Evolutionary conservation across 2,113 vertebrate genomes (phyloP).

Genomic region (Protobothrops mucrosquamatus): DNA sequence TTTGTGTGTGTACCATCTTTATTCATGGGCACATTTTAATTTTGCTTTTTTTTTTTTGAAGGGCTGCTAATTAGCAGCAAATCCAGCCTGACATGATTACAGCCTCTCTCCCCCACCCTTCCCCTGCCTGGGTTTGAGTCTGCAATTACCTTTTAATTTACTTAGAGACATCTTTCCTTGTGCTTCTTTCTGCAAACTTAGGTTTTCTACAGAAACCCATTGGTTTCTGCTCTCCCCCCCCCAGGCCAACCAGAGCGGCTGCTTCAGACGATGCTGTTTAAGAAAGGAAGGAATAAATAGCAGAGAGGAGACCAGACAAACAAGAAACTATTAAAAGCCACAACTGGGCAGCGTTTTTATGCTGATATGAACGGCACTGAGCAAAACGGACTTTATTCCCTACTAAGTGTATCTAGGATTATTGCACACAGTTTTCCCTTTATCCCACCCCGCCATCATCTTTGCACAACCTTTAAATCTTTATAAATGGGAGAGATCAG

Average conservation of each 20-base stretch:
- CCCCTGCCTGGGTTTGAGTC: background rate
- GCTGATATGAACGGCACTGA: background rate
- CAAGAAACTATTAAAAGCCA: background rate
- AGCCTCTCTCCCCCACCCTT: background rate
- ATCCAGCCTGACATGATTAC: conserved; percentile 27
- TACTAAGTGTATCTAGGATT: background rate
- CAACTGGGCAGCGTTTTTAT: background rate
- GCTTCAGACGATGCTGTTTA: background rate
- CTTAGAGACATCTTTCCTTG: background rate
- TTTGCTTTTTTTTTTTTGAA: no score
- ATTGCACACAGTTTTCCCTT: no score
- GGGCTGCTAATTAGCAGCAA: conserved; percentile 23
- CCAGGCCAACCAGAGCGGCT: background rate
- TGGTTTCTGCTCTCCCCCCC: background rate
- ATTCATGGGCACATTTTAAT: no score
- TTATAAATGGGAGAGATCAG: no score
- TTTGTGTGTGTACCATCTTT: no score
- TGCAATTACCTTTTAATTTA: conserved; percentile 36
- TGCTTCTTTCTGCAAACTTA: background rate
- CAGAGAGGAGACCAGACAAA: background rate
- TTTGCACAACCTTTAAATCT: no score
- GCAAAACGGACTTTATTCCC: background rate
- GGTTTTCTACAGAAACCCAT: background rate
- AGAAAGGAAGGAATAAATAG: no score
- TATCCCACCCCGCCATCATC: no score